Evolutionary conservation across 2,797 vertebrate species (phyloP).

Genomic region (Pseudomugil gertrudae): DNA sequence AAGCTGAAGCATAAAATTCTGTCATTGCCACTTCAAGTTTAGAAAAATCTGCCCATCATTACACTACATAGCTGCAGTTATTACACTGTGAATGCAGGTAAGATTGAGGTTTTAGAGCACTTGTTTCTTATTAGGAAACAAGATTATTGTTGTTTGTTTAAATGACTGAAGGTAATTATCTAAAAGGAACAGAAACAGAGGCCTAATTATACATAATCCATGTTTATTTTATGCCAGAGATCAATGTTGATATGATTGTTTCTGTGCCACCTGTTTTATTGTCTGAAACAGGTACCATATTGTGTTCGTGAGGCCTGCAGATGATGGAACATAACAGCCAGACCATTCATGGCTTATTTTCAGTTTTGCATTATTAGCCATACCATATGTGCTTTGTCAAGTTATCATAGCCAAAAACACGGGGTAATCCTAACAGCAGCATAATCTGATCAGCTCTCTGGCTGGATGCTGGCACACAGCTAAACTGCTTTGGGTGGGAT

Average conservation of each 20-base stretch:
- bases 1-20: background rate
- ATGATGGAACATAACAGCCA: constrained; percentile 47
- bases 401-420: constrained; percentile 74
- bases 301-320: constrained; percentile 46
- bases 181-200: constrained; percentile 7
- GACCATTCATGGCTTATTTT: constrained; percentile 53
- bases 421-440: constrained; percentile 61
- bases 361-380: constrained; percentile 73
- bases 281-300: constrained; percentile 41
- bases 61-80: background rate
- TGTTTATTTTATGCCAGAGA: background rate
- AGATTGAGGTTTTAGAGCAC: constrained; percentile 1
- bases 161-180: constrained; percentile 7
- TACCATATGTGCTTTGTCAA: constrained; percentile 69
- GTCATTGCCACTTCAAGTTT: background rate
- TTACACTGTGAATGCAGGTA: constrained; percentile 1
- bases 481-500: constrained; percentile 78
- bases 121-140: constrained; percentile 9
- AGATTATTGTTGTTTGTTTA: constrained; percentile 14
- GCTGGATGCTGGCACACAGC: constrained; percentile 49
- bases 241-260: constrained; percentile 13
- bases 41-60: background rate
- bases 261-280: background rate
- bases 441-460: constrained; percentile 76
- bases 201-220: constrained; percentile 32